A percentile compares a stretch with the other conserved stretches of the same genome.
Evolutionary conservation across 2,888 invertebrate genomes (phyloP).

Genomic region (Drosophila quinaria): DNA sequence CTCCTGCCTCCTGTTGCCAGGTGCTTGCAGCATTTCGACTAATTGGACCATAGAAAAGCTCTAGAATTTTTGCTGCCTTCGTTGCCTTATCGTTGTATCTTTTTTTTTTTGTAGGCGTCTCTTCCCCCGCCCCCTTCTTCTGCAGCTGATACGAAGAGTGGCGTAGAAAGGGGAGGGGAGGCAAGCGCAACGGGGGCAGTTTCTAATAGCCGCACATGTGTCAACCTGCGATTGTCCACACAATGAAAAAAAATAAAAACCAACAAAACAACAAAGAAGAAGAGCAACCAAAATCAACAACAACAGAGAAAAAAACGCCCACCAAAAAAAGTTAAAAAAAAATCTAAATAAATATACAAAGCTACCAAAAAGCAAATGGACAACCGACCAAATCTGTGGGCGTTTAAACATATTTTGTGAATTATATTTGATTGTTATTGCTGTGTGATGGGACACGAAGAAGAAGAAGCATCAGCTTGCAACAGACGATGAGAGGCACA

Average conservation of each 20-base stretch:
- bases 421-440: slow-evolving; percentile 73
- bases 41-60: slow-evolving; percentile 46
- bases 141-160: background rate
- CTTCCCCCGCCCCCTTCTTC: background rate
- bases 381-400: slow-evolving; percentile 57
- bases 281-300: slow-evolving; percentile 28
- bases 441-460: slow-evolving; percentile 3
- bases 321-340: slow-evolving; percentile 41
- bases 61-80: slow-evolving; percentile 17
- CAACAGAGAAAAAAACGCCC: slow-evolving; percentile 52
- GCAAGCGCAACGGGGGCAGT: background rate
- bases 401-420: slow-evolving; percentile 77
- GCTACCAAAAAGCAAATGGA: slow-evolving; percentile 33
- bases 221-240: slow-evolving; percentile 49
- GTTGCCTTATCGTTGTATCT: slow-evolving; percentile 27
- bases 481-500: slow-evolving; percentile 33
- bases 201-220: slow-evolving; percentile 40
- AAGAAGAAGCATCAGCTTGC: background rate
- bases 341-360: slow-evolving; percentile 3
- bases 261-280: slow-evolving; percentile 21
- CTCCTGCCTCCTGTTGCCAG: slow-evolving; percentile 40
- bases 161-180: background rate
- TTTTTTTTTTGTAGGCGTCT: slow-evolving; percentile 42
- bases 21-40: slow-evolving; percentile 45
- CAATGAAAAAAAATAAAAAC: slow-evolving; percentile 16